These are phyloP conservation scores for Timandra comae DNA, from an alignment of 2,888 invertebrate species.

Conservation along the genomic window DNA sequence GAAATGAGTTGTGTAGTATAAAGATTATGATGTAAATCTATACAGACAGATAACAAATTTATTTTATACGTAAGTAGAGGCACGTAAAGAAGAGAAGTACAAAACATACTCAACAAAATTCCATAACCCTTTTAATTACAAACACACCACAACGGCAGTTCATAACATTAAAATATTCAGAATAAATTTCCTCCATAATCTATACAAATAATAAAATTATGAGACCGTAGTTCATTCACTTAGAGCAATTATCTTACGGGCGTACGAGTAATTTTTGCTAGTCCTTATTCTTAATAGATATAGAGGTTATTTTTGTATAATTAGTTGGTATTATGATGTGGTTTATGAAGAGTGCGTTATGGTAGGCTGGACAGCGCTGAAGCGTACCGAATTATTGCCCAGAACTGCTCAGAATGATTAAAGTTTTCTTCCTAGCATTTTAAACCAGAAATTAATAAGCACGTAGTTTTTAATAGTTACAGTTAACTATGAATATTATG, in stretches of 20 bases:
- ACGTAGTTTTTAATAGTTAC: conserved; percentile 13
- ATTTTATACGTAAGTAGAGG: too few species aligned
- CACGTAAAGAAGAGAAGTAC: too few species aligned
- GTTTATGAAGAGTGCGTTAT: conserved; percentile 59
- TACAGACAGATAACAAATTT: too few species aligned
- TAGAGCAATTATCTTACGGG: conserved; percentile 49
- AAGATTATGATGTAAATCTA: too few species aligned
- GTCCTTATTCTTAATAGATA: conserved; percentile 18
- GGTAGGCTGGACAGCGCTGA: conserved; percentile 58
- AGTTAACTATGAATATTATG: conserved; percentile 6
- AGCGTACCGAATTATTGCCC: conserved; percentile 54
- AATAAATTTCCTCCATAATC: conserved; percentile 39
- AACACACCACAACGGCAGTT: too few species aligned
- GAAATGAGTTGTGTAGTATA: too few species aligned
- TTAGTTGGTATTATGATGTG: conserved; percentile 27
- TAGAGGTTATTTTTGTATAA: conserved; percentile 27
- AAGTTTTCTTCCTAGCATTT: conserved; percentile 51
- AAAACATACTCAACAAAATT: conserved; percentile 19
- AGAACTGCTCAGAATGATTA: conserved; percentile 31
- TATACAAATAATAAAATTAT: conserved; percentile 43
- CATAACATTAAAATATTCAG: too few species aligned
- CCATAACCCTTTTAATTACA: conserved; percentile 28
- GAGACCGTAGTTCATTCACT: conserved; percentile 61
- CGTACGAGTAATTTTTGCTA: conserved; percentile 26
- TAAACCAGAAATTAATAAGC: conserved; percentile 37